A percentile compares a stretch with the other conserved stretches of the same genome.
Evolutionary conservation across 2,888 invertebrate species (phyloP).

Genomic region (Scrobipalpa costella): DNA sequence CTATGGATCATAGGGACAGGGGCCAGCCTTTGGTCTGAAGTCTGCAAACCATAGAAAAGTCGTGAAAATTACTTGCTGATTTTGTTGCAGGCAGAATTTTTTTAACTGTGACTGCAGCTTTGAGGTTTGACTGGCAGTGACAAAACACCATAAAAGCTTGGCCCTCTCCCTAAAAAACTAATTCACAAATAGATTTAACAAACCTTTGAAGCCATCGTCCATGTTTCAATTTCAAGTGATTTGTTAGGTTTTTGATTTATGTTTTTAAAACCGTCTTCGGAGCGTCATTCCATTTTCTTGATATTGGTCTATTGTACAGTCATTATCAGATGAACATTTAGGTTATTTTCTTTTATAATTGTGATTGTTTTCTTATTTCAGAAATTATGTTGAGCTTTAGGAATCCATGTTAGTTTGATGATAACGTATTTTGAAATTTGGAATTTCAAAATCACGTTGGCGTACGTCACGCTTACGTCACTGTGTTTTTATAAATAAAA

Average conservation of each 20-base stretch:
- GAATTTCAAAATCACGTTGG: slow-evolving; percentile 16
- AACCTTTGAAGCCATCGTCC: slow-evolving; percentile 8
- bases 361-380: neutral
- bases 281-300: neutral
- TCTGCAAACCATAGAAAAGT: no score
- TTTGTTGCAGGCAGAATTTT: no score
- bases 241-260: neutral
- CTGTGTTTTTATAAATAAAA: neutral
- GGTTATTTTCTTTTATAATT: no score
- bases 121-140: no score
- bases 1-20: no score
- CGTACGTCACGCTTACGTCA: neutral
- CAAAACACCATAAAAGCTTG: no score
- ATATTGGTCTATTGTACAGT: neutral
- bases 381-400: neutral
- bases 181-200: neutral
- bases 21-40: no score
- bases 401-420: neutral
- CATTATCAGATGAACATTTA: neutral
- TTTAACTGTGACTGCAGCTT: no score
- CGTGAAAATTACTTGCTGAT: no score
- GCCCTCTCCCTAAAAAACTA: no score
- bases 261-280: neutral
- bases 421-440: neutral
- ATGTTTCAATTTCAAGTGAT: neutral